Conservation (phyloP, 2,888 invertebrate genomes). For the Drosophila eohydei region DNA sequence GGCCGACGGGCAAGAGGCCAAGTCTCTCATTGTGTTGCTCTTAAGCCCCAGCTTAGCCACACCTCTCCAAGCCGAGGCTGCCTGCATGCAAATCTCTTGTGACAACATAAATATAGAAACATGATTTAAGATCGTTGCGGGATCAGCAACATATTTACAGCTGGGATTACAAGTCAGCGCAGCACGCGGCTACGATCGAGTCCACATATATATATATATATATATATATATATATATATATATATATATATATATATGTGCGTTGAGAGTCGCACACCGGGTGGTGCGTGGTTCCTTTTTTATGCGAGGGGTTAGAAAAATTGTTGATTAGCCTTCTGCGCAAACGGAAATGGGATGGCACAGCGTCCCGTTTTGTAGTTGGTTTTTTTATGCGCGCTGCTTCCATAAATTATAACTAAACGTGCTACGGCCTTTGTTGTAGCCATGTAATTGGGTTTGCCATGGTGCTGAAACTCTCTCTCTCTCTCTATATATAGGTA, state of each 20-base stretch:
- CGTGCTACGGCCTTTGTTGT: slow-evolving; percentile 65
- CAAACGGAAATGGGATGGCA: slow-evolving; percentile 76
- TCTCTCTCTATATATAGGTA: neutral
- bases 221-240: neutral
- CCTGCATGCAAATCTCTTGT: slow-evolving; percentile 68
- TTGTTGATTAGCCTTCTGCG: slow-evolving; percentile 79
- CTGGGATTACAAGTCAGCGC: slow-evolving; percentile 79
- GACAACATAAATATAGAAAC: slow-evolving; percentile 84
- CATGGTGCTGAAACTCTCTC: slow-evolving; percentile 39
- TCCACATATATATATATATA: neutral
- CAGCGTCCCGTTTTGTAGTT: slow-evolving; percentile 51
- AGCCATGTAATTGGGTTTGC: slow-evolving; percentile 75
- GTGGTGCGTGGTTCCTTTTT: slow-evolving; percentile 53
- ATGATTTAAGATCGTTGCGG: slow-evolving; percentile 82
- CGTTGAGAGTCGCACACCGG: slow-evolving; percentile 46
- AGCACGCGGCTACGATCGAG: slow-evolving; percentile 29
- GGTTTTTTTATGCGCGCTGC: slow-evolving; percentile 41
- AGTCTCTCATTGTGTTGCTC: slow-evolving; percentile 35
- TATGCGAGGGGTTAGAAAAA: slow-evolving; percentile 62
- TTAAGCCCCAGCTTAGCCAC: slow-evolving; percentile 76
- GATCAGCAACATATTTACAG: slow-evolving; percentile 83
- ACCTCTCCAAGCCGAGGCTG: slow-evolving; percentile 56
- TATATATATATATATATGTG: neutral
- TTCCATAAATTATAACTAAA: slow-evolving; percentile 72
- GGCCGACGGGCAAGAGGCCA: slow-evolving; percentile 5